A percentile compares a stretch with the other conserved stretches of the same genome.
These are phyloP conservation scores for Barbus barbus DNA, from an alignment of 2,113 vertebrate species.

Conservation along the genomic window DNA sequence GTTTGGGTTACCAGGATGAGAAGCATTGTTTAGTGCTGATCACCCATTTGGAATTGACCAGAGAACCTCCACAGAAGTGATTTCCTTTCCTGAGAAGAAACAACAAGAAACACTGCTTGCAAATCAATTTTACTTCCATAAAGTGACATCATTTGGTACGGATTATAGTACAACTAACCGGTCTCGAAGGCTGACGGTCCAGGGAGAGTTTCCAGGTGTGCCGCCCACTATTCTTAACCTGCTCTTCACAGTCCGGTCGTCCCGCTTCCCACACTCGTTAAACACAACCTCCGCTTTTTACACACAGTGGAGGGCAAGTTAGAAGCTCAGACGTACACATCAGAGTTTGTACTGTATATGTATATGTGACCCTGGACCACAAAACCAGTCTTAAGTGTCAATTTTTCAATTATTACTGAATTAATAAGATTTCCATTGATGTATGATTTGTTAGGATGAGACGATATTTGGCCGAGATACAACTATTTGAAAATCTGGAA, in stretches of 20 bases:
- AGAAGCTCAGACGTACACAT: background rate
- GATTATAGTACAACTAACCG: slow-evolving; percentile 71
- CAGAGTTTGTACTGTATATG: background rate
- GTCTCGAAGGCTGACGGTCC: slow-evolving; percentile 95
- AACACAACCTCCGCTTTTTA: slow-evolving; percentile 79
- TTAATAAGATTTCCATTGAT: no score
- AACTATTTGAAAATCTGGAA: no score
- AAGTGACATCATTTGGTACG: background rate
- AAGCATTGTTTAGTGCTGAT: slow-evolving; percentile 96
- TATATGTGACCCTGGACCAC: no score
- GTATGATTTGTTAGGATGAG: no score
- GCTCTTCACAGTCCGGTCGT: slow-evolving; percentile 58
- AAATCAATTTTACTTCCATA: background rate
- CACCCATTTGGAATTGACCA: slow-evolving; percentile 92
- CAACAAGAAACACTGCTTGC: background rate
- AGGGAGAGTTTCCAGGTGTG: slow-evolving; percentile 88
- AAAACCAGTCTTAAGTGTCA: no score
- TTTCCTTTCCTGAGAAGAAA: slow-evolving; percentile 79
- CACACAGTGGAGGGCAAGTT: slow-evolving; percentile 6
- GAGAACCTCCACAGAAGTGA: slow-evolving; percentile 94
- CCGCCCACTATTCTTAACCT: slow-evolving; percentile 81
- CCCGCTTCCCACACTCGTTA: slow-evolving; percentile 85
- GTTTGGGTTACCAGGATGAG: slow-evolving; percentile 84
- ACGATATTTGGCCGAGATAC: no score
- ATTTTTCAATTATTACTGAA: no score